A percentile compares a stretch with the other conserved stretches of the same genome.
These are phyloP conservation scores for Delphinapterus leucas DNA, from an alignment of 2,113 vertebrate genomes.

Conservation along the genomic window DNA sequence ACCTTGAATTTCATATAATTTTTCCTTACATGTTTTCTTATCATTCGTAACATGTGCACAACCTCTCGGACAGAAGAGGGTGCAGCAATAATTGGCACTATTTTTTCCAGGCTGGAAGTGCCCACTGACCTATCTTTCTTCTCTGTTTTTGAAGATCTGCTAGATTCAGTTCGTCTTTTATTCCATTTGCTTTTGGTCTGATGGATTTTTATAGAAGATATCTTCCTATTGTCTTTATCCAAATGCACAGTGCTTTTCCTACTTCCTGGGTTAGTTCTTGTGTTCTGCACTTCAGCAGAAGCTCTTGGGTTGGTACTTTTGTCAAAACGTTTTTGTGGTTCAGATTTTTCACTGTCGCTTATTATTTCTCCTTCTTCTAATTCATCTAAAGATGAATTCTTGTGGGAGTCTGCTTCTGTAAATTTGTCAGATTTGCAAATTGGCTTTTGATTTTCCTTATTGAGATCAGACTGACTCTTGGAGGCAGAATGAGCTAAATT, in stretches of 20 bases:
- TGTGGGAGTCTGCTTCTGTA: slow-evolving; percentile 63
- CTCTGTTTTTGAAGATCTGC: slow-evolving; percentile 66
- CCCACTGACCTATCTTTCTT: slow-evolving; percentile 78
- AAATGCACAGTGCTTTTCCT: slow-evolving; percentile 64
- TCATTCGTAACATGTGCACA: slow-evolving; percentile 89
- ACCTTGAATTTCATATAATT: slow-evolving; percentile 98
- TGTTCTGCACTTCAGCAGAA: slow-evolving; percentile 70
- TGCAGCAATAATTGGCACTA: slow-evolving; percentile 80
- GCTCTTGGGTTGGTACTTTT: slow-evolving; percentile 67
- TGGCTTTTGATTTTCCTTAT: slow-evolving; percentile 95
- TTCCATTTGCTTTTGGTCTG: slow-evolving; percentile 66
- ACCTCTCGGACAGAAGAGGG: slow-evolving; percentile 88
- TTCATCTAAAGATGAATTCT: slow-evolving; percentile 83
- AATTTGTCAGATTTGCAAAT: slow-evolving; percentile 76
- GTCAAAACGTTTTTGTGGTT: slow-evolving; percentile 75
- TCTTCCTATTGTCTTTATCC: slow-evolving; percentile 69
- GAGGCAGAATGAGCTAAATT: slow-evolving; percentile 66
- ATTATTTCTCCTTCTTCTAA: slow-evolving; percentile 95
- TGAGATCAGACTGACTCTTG: slow-evolving; percentile 85
- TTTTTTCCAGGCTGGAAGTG: slow-evolving; percentile 83
- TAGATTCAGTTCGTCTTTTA: slow-evolving; percentile 69
- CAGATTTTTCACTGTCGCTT: slow-evolving; percentile 86
- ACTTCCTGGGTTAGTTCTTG: slow-evolving; percentile 48
- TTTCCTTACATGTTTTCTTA: slow-evolving; percentile 90
- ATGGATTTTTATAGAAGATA: slow-evolving; percentile 68